Base-by-base conservation (phyloP, 2,113 vertebrate species). In the Hippocampus zosterae region DNA sequence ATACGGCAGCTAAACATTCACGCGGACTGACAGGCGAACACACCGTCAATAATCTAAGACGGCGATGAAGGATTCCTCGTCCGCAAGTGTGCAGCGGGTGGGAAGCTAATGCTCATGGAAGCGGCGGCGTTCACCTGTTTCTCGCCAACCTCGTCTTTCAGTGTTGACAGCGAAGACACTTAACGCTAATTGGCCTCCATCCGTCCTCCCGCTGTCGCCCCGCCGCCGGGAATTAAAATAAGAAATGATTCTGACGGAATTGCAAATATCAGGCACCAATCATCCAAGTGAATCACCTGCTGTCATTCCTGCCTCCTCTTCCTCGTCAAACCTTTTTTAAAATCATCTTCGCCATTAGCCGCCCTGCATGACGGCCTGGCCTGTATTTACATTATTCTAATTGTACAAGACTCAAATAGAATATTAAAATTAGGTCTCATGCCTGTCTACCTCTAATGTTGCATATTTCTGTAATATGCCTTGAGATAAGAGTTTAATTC, bases 101-200 rank as follows among this genome's bases (percentile, higher is more conserved):
- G 8, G 57, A 33, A 60, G 57, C 29, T 8, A 60, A 57, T 27
- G 6, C 46, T 50, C 19, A 50, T 8, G 46, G 42, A 11, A 44
- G 46, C 19, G 53, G 70, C 48, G 23, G 75, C 65, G 66, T 67
- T 82, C 82, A 82, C 74, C 85, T 75, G 83, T 46, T 84, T 57
- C 33, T 68, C 33, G 64, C 52, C 21, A n/a, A 61, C 68, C 21
- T 73, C 44, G 48, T 74, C 79, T 85, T 84, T 85, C 84, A 80
- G 75, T 21, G 61, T 78, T 87, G 85, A 86, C 83, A 86, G 81
- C 52, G 75, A 50, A 88, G 80, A 90, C 85, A 83, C 85, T 90
- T 90, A 55, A 77, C 71, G 85, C 82, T 91, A 91, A 91, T 91
- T 91, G 90, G 86, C 89, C 88, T 74, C 86, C 80, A 83, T 90